Evolutionary conservation across 2,113 vertebrate genomes (phyloP).

Genomic region (Arothron firmamentum): DNA sequence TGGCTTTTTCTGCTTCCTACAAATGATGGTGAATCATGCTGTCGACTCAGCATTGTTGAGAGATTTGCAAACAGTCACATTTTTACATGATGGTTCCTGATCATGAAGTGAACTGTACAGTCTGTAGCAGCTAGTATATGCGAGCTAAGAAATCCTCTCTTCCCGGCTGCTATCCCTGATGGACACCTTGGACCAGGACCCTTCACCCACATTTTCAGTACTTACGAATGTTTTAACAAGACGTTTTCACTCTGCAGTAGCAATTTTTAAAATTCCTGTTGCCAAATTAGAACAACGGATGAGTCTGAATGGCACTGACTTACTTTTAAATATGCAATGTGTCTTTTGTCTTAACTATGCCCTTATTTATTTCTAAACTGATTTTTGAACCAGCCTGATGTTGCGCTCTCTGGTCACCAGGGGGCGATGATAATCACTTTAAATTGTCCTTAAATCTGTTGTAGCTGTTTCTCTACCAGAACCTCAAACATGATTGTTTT

Average conservation of each 20-base stretch:
- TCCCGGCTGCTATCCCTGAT: constrained; percentile 55
- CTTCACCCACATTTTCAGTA: constrained; percentile 37
- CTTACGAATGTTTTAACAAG: constrained; percentile 31
- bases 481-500: constrained; percentile 4
- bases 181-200: constrained; percentile 44
- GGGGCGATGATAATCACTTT: constrained; percentile 34
- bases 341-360: constrained; percentile 60
- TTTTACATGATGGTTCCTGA: background rate
- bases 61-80: constrained; percentile 13
- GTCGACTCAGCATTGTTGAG: constrained; percentile 4
- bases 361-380: constrained; percentile 73
- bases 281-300: constrained; percentile 50
- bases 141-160: constrained; percentile 41
- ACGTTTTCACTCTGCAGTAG: constrained; percentile 35
- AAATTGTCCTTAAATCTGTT: constrained; percentile 1
- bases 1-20: constrained; percentile 8
- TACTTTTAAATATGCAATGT: constrained; percentile 29
- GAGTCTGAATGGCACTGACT: constrained; percentile 32
- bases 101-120: constrained; percentile 26
- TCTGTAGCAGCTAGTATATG: constrained; percentile 41
- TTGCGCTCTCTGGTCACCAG: constrained; percentile 28
- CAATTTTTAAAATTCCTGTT: constrained; percentile 46
- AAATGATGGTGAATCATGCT: background rate
- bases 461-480: constrained; percentile 3
- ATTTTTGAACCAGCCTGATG: constrained; percentile 41